Evolutionary conservation across 2,113 vertebrate species (phyloP).

Genomic region (Ictidomys tridecemlineatus): DNA sequence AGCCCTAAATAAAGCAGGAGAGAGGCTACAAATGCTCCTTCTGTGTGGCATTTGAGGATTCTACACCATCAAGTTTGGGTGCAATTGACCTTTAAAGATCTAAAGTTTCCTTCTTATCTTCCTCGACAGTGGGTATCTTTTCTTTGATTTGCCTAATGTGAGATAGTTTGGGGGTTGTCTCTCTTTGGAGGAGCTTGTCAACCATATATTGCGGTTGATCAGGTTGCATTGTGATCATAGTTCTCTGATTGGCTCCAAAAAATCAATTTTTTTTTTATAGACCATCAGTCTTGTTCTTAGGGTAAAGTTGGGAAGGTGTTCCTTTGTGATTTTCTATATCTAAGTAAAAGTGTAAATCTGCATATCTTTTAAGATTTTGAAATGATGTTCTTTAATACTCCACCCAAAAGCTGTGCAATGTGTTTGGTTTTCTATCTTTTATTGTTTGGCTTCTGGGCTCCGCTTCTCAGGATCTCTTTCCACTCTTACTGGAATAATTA

Average conservation of each 20-base stretch:
- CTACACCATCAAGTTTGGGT: background rate
- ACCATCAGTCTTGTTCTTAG: background rate
- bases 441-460: background rate
- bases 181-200: background rate
- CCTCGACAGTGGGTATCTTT: background rate
- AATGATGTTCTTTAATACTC: background rate
- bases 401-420: background rate
- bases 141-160: background rate
- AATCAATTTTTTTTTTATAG: background rate
- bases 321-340: background rate
- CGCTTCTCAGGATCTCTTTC: background rate
- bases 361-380: background rate
- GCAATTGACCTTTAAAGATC: background rate
- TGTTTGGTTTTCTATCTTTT: background rate
- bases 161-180: background rate
- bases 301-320: background rate
- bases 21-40: background rate
- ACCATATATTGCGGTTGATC: background rate
- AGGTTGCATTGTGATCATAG: background rate
- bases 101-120: background rate
- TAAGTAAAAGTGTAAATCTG: background rate
- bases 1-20: background rate
- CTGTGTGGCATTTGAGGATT: background rate
- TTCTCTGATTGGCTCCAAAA: background rate
- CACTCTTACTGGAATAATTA: background rate